Conservation (phyloP, 2,113 vertebrate species). For the Glaucidium brasilianum region DNA sequence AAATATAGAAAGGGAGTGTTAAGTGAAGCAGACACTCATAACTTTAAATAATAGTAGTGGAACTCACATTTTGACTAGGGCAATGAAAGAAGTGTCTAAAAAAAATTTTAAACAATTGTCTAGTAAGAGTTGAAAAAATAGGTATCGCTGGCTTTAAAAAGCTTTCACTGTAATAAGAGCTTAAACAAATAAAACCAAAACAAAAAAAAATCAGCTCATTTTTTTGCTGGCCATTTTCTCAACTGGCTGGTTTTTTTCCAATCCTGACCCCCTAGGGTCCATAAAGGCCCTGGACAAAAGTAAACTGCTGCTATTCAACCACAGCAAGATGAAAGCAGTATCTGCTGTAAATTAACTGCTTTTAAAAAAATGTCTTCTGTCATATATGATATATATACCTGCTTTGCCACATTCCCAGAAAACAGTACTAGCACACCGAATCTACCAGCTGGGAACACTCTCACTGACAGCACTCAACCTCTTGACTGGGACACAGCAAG, state of each 20-base stretch:
- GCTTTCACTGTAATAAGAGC: neutral
- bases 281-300: neutral
- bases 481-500: neutral
- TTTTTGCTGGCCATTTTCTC: neutral
- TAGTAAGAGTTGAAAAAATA: neutral
- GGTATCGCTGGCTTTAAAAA: neutral
- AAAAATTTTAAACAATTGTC: neutral
- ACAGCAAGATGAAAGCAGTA: neutral
- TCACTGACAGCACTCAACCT: neutral
- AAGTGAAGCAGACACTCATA: slow-evolving; percentile 11
- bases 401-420: neutral
- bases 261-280: neutral
- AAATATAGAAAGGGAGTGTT: slow-evolving; percentile 53
- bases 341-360: neutral
- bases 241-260: neutral
- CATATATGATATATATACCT: neutral
- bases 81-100: neutral
- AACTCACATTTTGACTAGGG: neutral
- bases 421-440: neutral
- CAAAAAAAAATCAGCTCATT: neutral
- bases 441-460: neutral
- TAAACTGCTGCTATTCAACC: neutral
- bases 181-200: neutral
- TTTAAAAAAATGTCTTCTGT: neutral
- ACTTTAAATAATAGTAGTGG: slow-evolving; percentile 2